These are phyloP conservation scores for Melitaea athalia DNA, from an alignment of 2,888 invertebrate species.

Conservation along the genomic window DNA sequence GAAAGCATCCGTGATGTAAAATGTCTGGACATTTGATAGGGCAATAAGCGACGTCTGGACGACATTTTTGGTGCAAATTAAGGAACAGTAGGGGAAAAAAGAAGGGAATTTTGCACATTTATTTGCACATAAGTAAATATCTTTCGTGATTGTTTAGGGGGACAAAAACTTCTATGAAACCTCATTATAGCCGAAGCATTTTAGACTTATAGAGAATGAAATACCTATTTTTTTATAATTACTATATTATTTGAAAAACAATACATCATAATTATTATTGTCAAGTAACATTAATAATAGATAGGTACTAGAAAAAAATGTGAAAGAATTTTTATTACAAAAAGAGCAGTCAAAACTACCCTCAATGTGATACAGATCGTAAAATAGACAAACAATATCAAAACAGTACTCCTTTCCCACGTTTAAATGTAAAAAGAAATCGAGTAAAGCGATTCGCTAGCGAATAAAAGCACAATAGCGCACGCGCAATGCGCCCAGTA, in stretches of 20 bases:
- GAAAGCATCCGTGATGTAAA: slow-evolving; percentile 62
- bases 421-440: slow-evolving; percentile 37
- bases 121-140: slow-evolving; percentile 33
- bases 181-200: slow-evolving; percentile 3
- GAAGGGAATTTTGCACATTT: slow-evolving; percentile 35
- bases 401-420: slow-evolving; percentile 33
- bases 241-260: neutral
- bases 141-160: slow-evolving; percentile 19
- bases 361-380: neutral
- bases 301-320: neutral
- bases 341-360: neutral
- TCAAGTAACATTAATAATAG: neutral
- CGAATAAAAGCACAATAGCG: slow-evolving; percentile 51
- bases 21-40: slow-evolving; percentile 61
- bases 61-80: slow-evolving; percentile 46
- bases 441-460: slow-evolving; percentile 37
- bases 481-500: slow-evolving; percentile 67
- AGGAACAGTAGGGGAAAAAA: slow-evolving; percentile 32
- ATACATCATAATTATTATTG: neutral
- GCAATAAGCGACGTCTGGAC: slow-evolving; percentile 42
- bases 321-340: neutral
- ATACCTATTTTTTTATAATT: neutral
- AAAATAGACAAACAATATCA: slow-evolving; percentile 31
- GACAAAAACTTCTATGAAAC: neutral
- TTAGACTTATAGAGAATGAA: neutral